Base-by-base conservation (phyloP, 2,888 invertebrate species). In the Hemaris fuciformis region DNA sequence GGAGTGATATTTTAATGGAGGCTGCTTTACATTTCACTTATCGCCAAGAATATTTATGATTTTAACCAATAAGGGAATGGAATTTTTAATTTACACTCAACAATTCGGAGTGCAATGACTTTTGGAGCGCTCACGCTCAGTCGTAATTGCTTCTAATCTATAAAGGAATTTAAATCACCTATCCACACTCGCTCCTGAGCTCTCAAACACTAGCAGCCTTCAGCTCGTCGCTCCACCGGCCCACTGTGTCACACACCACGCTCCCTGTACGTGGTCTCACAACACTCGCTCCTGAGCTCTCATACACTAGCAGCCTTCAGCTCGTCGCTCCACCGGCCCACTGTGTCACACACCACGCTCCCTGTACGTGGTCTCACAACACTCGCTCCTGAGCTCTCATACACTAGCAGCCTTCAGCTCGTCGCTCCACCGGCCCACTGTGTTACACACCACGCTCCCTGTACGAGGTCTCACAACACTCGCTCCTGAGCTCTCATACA, bases 1-100 rank as follows among this genome's bases (percentile, higher is more conserved):
- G 65, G 66, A 68, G 71, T 70, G 70, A 71, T 73, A 74, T 70
- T 71, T 68, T 68, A 64, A 68, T 69, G 69, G 65, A 64, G 60
- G 23, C 57, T 57, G 57, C 61, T 46, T 59, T 59, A 59, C 58
- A 59, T 59, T 43, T 59, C 58, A 59, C 58, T 59, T 43, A 43
- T 43, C 58, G 43, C 27, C 27, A 43, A 42, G 42, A 43, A 59
- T 59, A 59, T 59, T 59, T 59, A 59, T 43, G 42, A 43, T 59
- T 41, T 43, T 43, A 58, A 27, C 43, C 58, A 59, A 59, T 43
- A 42, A 15, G 15, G 25, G 27, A 59, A 43, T 43, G 18, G 43
- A 43, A 43, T 31, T 53, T 53, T 31, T 53, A 53, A 53, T 53
- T 53, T 31, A 7, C 15, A 15, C 48, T 27, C 15, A n/a, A 48